phyloP scores from a whole-genome alignment of 2,797 vertebrate genomes.

The Decapterus maruadsi region DNA sequence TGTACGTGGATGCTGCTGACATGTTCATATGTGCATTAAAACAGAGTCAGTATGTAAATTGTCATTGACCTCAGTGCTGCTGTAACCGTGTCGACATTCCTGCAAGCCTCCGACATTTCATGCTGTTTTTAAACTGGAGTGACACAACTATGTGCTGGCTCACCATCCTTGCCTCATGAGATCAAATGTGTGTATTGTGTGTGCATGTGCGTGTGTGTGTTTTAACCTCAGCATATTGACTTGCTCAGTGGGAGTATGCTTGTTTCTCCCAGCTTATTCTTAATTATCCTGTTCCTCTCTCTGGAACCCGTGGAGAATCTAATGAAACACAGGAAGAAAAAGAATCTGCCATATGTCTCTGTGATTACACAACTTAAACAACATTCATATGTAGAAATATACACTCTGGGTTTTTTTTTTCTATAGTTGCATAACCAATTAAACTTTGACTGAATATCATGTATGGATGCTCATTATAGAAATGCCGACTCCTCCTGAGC shows the following conservation, averaged over 20 bases:
- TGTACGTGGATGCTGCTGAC: neutral
- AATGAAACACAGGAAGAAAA: conserved; percentile 54
- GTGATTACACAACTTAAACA: conserved; percentile 41
- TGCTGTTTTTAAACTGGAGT: neutral
- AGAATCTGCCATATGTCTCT: conserved; percentile 50
- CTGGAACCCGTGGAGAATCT: conserved; percentile 57
- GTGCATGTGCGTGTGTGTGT: conserved; percentile 9
- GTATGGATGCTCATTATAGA: neutral
- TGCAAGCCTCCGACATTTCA: neutral
- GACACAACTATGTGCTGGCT: neutral
- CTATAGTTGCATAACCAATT: conserved; percentile 5
- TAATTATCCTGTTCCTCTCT: conserved; percentile 61
- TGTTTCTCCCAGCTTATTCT: conserved; percentile 59
- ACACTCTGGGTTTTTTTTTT: neutral
- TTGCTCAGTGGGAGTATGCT: conserved; percentile 58
- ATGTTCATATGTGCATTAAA: neutral
- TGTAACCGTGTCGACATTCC: too few relatives aligned
- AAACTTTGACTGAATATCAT: neutral
- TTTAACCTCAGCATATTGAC: conserved; percentile 62
- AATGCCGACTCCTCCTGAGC: too few relatives aligned
- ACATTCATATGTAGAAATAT: conserved; percentile 21
- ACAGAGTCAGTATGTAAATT: neutral
- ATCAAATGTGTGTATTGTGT: conserved; percentile 3
- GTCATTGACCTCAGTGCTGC: neutral
- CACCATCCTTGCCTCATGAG: neutral